phyloP scores from a whole-genome alignment of 92 coral and sea anemone species.

The Umimayanthus chanpuru region DNA sequence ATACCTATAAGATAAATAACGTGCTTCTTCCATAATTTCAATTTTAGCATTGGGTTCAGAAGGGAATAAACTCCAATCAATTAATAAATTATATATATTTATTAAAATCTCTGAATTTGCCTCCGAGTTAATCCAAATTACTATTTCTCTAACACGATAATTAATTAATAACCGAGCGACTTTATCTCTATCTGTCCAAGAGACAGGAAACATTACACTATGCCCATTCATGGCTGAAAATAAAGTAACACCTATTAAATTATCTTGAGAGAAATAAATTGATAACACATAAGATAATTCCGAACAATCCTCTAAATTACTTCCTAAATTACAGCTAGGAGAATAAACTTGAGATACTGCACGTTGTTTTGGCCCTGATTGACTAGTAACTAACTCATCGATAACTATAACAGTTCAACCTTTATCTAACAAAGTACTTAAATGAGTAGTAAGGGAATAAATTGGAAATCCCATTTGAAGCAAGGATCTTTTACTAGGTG shows the following conservation, averaged over 20 bases:
- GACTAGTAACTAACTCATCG: constrained; percentile 49
- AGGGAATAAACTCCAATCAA: constrained; percentile 43
- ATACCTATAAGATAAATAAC: constrained; percentile 51
- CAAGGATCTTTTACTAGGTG: constrained; percentile 57
- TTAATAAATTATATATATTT: constrained; percentile 39
- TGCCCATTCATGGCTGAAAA: constrained; percentile 50
- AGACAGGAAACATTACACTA: constrained; percentile 53
- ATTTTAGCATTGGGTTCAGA: constrained; percentile 43
- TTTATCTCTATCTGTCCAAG: constrained; percentile 45
- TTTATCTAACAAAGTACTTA: constrained; percentile 52
- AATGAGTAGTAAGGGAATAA: constrained; percentile 52
- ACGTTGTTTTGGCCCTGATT: constrained; percentile 56
- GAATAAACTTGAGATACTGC: constrained; percentile 57
- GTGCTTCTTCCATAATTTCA: constrained; percentile 36
- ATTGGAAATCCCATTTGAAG: constrained; percentile 57
- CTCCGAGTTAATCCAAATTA: constrained; percentile 37
- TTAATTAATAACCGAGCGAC: constrained; percentile 49
- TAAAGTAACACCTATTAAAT: constrained; percentile 53
- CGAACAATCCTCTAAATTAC: constrained; percentile 57
- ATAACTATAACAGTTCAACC: constrained; percentile 54
- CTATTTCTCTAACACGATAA: constrained; percentile 48
- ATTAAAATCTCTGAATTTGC: constrained; percentile 30
- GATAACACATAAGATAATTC: constrained; percentile 53
- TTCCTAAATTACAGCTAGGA: constrained; percentile 55
- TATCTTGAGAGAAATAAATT: constrained; percentile 48